phyloP scores from a whole-genome alignment of 2,113 vertebrate species.

The Paracanthobrama guichenoti region DNA sequence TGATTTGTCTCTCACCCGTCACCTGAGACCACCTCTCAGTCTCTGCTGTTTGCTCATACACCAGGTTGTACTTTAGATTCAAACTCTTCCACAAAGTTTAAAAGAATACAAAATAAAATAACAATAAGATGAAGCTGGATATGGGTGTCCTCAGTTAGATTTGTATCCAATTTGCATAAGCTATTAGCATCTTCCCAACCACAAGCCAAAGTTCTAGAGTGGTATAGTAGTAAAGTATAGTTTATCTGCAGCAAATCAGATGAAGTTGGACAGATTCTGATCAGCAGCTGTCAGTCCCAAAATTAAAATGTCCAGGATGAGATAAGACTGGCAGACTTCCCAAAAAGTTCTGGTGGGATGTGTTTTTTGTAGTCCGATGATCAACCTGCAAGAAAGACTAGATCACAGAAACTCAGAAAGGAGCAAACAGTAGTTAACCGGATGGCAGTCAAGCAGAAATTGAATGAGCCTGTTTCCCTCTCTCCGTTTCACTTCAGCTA shows the following conservation, averaged over 20 bases:
- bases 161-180: constrained; percentile 33
- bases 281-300: neutral
- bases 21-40: neutral
- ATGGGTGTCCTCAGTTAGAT: constrained; percentile 17
- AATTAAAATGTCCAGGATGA: neutral
- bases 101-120: neutral
- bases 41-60: neutral
- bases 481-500: constrained; percentile 65
- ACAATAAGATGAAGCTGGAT: neutral
- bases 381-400: neutral
- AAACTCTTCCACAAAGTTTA: neutral
- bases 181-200: constrained; percentile 28
- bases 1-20: neutral
- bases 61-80: neutral
- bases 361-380: neutral
- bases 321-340: neutral
- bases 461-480: constrained; percentile 44
- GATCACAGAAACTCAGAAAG: constrained; percentile 16
- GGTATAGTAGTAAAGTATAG: neutral
- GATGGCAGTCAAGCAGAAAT: constrained; percentile 28
- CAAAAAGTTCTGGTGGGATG: neutral
- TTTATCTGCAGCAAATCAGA: neutral
- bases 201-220: neutral
- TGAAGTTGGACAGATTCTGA: neutral
- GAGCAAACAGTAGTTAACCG: constrained; percentile 37